These are phyloP conservation scores for Lepus townsendii DNA, from an alignment of 2,797 vertebrate species.

Conservation along the genomic window DNA sequence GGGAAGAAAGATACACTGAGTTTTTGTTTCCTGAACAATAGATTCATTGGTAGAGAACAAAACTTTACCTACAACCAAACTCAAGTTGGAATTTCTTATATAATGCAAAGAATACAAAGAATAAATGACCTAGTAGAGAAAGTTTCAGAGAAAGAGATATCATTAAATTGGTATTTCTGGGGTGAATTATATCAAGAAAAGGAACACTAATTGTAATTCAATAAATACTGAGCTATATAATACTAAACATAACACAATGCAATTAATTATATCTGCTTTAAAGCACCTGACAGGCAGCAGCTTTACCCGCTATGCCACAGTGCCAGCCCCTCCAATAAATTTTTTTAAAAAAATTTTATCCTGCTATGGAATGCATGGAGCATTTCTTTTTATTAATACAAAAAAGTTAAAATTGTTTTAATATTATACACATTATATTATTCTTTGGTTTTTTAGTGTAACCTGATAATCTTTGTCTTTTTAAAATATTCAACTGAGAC, in stretches of 20 bases:
- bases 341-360: too few relatives aligned
- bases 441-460: too few relatives aligned
- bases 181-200: slow-evolving; percentile 32
- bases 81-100: not conserved
- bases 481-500: too few relatives aligned
- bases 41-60: slow-evolving; percentile 4
- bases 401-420: too few relatives aligned
- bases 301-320: too few relatives aligned
- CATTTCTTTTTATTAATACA: too few relatives aligned
- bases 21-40: slow-evolving; percentile 44
- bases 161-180: slow-evolving; percentile 39
- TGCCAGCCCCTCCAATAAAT: too few relatives aligned
- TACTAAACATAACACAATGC: slow-evolving; percentile 47
- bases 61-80: slow-evolving; percentile 48
- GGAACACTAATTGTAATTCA: slow-evolving; percentile 55
- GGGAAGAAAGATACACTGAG: not conserved
- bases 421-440: too few relatives aligned
- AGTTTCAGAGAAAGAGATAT: slow-evolving; percentile 4
- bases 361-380: too few relatives aligned
- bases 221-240: slow-evolving; percentile 19
- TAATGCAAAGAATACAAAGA: not conserved
- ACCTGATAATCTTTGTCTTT: too few relatives aligned
- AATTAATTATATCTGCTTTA: slow-evolving; percentile 50
- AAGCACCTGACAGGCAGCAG: too few relatives aligned
- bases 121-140: not conserved